Evolutionary conservation across 2,797 vertebrate genomes (phyloP).

Genomic region (Muraenolepis orangiensis): DNA sequence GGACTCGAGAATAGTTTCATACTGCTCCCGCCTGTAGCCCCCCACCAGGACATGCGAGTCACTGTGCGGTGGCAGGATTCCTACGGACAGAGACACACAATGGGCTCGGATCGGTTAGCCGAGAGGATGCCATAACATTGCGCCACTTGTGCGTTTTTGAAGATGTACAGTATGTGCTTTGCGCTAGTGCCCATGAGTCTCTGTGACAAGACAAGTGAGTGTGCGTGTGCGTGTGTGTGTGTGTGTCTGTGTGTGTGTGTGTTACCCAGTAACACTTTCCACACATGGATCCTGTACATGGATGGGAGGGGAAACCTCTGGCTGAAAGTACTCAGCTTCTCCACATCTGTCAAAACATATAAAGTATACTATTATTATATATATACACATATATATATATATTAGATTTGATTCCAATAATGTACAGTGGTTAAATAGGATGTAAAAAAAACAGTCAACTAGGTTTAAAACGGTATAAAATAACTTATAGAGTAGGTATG

Average conservation of each 20-base stretch:
- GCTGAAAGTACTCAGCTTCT: constrained; percentile 96
- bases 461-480: too few relatives aligned
- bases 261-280: constrained; percentile 96
- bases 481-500: too few relatives aligned
- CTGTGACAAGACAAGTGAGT: background rate
- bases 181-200: background rate
- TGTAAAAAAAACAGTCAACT: too few relatives aligned
- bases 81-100: constrained; percentile 53
- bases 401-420: too few relatives aligned
- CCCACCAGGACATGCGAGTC: constrained; percentile 87
- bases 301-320: constrained; percentile 96
- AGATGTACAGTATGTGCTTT: background rate
- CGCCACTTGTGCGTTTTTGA: background rate
- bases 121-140: background rate
- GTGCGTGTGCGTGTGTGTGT: background rate
- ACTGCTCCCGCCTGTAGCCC: constrained; percentile 85
- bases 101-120: background rate
- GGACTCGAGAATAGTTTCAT: constrained; percentile 82
- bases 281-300: constrained; percentile 93
- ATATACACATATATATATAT: too few relatives aligned
- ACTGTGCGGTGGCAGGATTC: constrained; percentile 90
- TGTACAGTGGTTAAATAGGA: too few relatives aligned
- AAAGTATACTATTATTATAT: constrained; percentile 4
- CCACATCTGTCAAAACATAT: constrained; percentile 82
- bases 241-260: background rate